phyloP scores from a whole-genome alignment of 2,888 invertebrate genomes.

The Folsomia candida region DNA sequence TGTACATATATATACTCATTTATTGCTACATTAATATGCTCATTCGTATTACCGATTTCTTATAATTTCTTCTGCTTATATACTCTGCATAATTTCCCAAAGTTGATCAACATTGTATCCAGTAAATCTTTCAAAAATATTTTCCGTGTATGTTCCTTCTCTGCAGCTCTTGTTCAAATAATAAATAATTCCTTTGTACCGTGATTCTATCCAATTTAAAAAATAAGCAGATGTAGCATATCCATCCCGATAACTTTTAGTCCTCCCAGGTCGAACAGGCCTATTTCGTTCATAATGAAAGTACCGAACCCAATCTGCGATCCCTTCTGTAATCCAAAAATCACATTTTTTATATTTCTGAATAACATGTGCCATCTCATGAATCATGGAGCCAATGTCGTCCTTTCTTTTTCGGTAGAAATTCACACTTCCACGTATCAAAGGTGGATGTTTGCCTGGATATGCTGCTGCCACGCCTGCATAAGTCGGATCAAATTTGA shows the following conservation, averaged over 20 bases:
- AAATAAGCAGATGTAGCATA: slow-evolving; percentile 38
- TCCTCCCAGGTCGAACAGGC: slow-evolving; percentile 28
- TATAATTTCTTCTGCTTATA: no score
- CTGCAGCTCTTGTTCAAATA: slow-evolving; percentile 16
- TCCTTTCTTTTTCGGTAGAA: slow-evolving; percentile 31
- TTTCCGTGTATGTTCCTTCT: not conserved
- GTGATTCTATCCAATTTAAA: slow-evolving; percentile 23
- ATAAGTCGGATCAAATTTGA: slow-evolving; percentile 44
- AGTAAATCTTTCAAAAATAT: not conserved
- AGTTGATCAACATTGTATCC: not conserved
- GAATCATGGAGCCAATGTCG: slow-evolving; percentile 41
- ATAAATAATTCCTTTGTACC: slow-evolving; percentile 17
- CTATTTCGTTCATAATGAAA: slow-evolving; percentile 35
- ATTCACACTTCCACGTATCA: slow-evolving; percentile 33
- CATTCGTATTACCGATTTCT: no score
- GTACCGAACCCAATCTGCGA: slow-evolving; percentile 37
- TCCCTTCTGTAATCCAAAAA: slow-evolving; percentile 38
- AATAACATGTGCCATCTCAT: slow-evolving; percentile 39
- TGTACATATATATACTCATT: no score
- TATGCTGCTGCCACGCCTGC: slow-evolving; percentile 41
- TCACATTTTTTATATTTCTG: slow-evolving; percentile 28
- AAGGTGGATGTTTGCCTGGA: slow-evolving; percentile 14
- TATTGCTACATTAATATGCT: no score
- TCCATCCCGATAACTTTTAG: slow-evolving; percentile 31
- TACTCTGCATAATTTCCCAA: not conserved